Percentiles rank a stretch among this genome's conserved stretches.
phyloP scores from a whole-genome alignment of 2,113 vertebrate species.

The Callipepla californica region DNA sequence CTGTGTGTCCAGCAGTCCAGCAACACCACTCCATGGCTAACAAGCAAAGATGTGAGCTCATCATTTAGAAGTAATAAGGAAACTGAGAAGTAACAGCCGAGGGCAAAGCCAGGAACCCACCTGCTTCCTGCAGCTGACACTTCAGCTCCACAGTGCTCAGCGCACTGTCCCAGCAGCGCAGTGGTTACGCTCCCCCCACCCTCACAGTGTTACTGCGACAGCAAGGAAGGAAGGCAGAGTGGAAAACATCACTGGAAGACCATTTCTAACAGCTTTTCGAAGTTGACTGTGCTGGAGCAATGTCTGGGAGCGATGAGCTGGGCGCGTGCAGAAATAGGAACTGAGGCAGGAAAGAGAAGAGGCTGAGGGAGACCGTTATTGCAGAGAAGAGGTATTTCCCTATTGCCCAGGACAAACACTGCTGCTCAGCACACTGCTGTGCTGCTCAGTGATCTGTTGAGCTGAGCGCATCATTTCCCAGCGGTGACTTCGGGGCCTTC shows the following conservation, averaged over 20 bases:
- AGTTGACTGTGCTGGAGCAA: not conserved
- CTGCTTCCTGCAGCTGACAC: not conserved
- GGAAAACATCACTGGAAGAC: not conserved
- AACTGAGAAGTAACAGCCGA: not conserved
- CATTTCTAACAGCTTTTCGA: not conserved
- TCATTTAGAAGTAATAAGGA: not conserved
- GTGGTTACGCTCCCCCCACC: too few species aligned
- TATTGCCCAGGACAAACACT: not conserved
- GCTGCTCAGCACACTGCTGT: not conserved
- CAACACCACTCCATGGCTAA: not conserved
- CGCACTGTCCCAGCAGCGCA: too few species aligned
- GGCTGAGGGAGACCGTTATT: not conserved
- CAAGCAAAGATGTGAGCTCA: not conserved
- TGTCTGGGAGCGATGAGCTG: not conserved
- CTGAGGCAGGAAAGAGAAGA: not conserved
- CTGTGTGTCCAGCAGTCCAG: too few species aligned
- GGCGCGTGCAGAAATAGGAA: rapidly evolving
- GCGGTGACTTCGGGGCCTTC: not conserved
- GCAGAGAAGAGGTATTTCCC: not conserved
- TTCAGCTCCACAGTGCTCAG: too few species aligned
- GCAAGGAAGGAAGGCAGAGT: not conserved
- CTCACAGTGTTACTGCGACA: not conserved
- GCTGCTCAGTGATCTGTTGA: not conserved
- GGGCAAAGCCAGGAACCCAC: not conserved
- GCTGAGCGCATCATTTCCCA: not conserved